Evolutionary conservation across 1,140 invertebrate genomes (phyloP).

Genomic region (Gerris buenoi): DNA sequence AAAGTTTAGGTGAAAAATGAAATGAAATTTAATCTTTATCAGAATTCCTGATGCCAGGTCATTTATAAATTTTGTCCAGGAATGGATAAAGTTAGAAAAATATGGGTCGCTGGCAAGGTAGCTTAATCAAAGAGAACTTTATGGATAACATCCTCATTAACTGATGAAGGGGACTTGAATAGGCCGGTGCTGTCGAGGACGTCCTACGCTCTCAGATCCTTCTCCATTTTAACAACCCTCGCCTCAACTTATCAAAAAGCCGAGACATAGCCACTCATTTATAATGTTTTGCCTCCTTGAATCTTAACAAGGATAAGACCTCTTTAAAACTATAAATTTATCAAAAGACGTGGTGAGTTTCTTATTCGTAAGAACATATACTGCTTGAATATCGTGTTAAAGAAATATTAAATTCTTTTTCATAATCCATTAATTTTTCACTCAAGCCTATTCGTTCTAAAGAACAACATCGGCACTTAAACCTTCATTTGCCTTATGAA

Average conservation of each 20-base stretch:
- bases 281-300: not conserved
- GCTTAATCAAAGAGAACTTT: not conserved
- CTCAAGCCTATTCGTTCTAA: no score
- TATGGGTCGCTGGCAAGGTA: not conserved
- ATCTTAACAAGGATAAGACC: not conserved
- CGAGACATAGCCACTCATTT: not conserved
- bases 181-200: not conserved
- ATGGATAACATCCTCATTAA: not conserved
- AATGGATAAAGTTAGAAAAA: not conserved
- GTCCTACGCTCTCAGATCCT: no score
- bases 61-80: not conserved
- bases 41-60: not conserved
- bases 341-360: no score
- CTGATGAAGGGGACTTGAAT: not conserved
- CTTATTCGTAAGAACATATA: no score
- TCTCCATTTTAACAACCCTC: no score
- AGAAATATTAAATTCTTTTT: no score
- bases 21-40: not conserved
- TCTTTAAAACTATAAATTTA: no score
- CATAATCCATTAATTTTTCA: no score
- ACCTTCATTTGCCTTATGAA: no score
- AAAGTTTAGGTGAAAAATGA: not conserved
- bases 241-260: not conserved
- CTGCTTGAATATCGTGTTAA: no score
- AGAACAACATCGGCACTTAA: no score